Evolutionary conservation across 2,113 vertebrate genomes (phyloP).

Genomic region (Mystacornis crossleyi): DNA sequence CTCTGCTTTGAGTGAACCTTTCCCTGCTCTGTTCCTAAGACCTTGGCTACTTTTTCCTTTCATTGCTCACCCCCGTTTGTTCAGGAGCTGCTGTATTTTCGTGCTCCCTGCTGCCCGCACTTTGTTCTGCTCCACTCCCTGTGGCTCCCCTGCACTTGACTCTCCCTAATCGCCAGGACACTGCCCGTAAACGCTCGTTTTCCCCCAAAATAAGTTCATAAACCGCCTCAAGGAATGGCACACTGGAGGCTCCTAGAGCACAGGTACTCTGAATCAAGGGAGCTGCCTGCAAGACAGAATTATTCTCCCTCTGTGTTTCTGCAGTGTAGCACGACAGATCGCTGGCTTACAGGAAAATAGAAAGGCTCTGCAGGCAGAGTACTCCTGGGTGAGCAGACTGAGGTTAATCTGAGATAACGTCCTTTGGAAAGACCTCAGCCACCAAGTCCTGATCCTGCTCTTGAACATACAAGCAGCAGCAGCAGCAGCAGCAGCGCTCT

Average conservation of each 20-base stretch:
- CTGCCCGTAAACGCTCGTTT: neutral
- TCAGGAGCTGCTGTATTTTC: neutral
- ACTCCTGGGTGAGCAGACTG: neutral
- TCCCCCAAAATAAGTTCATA: neutral
- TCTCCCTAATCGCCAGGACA: neutral
- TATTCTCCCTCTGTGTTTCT: neutral
- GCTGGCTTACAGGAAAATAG: neutral
- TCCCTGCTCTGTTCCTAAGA: neutral
- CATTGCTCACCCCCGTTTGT: accelerated
- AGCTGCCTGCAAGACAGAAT: neutral
- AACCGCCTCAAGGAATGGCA: neutral
- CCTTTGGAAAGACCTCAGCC: neutral
- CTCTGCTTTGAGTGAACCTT: neutral
- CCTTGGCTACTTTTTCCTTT: neutral
- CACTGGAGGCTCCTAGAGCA: neutral
- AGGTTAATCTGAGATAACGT: neutral
- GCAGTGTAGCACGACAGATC: neutral
- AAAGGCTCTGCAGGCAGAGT: neutral
- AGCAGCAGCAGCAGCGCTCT: neutral
- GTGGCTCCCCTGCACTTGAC: neutral
- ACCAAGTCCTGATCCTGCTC: neutral
- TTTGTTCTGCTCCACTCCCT: neutral
- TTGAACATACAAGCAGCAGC: neutral
- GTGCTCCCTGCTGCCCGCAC: accelerated
- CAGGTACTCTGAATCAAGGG: neutral